Evolutionary conservation across 2,113 vertebrate species (phyloP).

Genomic region (Hemichromis elongatus): DNA sequence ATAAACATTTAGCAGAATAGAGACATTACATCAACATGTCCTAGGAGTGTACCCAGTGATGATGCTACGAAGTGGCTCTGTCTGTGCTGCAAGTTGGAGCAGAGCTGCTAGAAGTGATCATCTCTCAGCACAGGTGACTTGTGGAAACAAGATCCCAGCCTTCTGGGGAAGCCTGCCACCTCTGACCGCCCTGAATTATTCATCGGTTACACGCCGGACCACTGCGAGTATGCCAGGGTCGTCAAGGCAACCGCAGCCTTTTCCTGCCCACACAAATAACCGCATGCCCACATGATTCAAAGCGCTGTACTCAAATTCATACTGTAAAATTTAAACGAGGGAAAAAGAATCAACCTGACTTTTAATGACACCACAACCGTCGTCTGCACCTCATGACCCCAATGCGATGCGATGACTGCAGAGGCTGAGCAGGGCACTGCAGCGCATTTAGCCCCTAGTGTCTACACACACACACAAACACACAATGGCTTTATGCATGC

Average conservation of each 20-base stretch:
- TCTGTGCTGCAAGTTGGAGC: background rate
- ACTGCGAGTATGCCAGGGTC: slow-evolving; percentile 49
- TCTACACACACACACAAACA: background rate
- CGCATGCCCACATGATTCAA: slow-evolving; percentile 29
- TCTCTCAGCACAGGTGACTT: slow-evolving; percentile 20
- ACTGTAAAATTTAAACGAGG: background rate
- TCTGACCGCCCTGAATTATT: slow-evolving; percentile 68
- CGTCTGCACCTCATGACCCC: background rate
- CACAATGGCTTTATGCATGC: slow-evolving; percentile 17
- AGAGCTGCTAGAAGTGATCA: background rate
- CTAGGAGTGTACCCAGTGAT: background rate
- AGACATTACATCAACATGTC: background rate
- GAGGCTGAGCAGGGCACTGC: background rate
- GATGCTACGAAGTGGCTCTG: background rate
- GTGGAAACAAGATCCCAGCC: slow-evolving; percentile 39
- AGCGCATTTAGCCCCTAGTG: background rate
- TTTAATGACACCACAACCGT: background rate
- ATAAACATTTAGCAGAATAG: background rate
- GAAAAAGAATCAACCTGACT: background rate
- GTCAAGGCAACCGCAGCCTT: slow-evolving; percentile 63
- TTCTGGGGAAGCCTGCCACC: slow-evolving; percentile 24
- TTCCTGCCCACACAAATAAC: slow-evolving; percentile 57
- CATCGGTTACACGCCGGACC: slow-evolving; percentile 45
- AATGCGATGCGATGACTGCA: background rate
- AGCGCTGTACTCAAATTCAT: background rate